Conservation (phyloP, 1,140 invertebrate genomes). For the Zaprionus vittiger region DNA sequence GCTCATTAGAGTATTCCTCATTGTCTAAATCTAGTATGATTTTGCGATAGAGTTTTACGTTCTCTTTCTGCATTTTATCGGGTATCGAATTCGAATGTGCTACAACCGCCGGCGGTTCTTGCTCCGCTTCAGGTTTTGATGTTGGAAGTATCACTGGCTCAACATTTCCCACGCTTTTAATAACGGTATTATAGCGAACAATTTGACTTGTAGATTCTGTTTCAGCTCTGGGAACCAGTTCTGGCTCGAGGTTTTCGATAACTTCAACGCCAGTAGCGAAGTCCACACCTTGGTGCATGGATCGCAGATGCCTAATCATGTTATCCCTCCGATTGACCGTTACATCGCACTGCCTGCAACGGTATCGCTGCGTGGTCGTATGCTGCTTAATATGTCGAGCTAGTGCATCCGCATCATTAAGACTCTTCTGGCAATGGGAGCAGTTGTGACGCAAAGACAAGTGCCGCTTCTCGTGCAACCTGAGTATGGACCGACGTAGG, state of each 20-base stretch:
- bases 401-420: conserved; percentile 66
- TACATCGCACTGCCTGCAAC: conserved; percentile 86
- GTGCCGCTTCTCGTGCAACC: conserved; percentile 65
- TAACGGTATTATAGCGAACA: conserved; percentile 66
- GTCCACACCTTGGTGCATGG: conserved; percentile 86
- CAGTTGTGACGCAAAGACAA: conserved; percentile 46
- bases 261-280: conserved; percentile 56
- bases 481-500: conserved; percentile 62
- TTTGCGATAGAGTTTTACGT: conserved; percentile 75
- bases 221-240: not conserved
- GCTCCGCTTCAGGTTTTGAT: not conserved
- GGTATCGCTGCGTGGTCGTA: conserved; percentile 86
- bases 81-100: conserved; percentile 12
- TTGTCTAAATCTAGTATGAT: conserved; percentile 72
- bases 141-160: conserved; percentile 52
- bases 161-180: conserved; percentile 75
- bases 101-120: conserved; percentile 8
- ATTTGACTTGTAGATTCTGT: conserved; percentile 10
- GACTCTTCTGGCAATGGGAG: conserved; percentile 54
- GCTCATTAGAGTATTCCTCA: conserved; percentile 70
- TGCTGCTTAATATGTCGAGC: conserved; percentile 63
- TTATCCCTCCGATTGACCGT: conserved; percentile 88
- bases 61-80: conserved; percentile 54
- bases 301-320: conserved; percentile 87
- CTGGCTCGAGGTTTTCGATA: not conserved